Evolutionary conservation across 2,113 vertebrate species (phyloP), one percentile per base, ranked within the genome.

Genomic region (Columbina picui): DNA sequence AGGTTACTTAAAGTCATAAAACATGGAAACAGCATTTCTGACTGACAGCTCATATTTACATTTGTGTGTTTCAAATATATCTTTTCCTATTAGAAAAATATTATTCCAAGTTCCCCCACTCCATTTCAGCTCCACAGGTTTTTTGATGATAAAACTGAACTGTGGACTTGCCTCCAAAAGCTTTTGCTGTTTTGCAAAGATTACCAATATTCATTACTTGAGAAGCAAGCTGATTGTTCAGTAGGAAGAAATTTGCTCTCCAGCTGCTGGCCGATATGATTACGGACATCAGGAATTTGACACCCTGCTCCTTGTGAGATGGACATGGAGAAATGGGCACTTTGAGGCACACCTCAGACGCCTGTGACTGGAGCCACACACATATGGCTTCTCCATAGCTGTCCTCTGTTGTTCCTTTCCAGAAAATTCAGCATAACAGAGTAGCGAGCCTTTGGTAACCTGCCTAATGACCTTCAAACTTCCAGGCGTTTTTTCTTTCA

Each of bases 371-470:
- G 22, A 36, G 50, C 6, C 5, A 27, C 0, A 0, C 32, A 49
- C 0, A 0, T 9, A 5, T 5, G 7, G 39, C 26, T 73, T 60
- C 39, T n/a, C 45, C 21, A 1, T 12, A 34, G 32, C 10, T 32
- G 25, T n/a, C n/a, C 25, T 29, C 49, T 32, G 14, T 22, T 30
- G 6, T n/a, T 41, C 29, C 32, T 30, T 43, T 59, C 25, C 38
- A 43, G 55, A 84, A 59, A 19, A 36, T 10, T 45, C 59, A 53
- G 30, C 0, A 0, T 43, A 53, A 30, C 14, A 27, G 8, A 30
- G 14, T 22, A 41, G 18, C 16, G 14, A 29, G 36, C 10, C 18
- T 36, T 50, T 29, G 22, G 29, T 26, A 71, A 41, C 13, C 3
- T 41, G 29, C 29, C 1, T 1, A 29, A 32, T 5, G 4, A 9